Evolutionary conservation across 2,113 vertebrate species (phyloP).

Genomic region (Zeus faber): DNA sequence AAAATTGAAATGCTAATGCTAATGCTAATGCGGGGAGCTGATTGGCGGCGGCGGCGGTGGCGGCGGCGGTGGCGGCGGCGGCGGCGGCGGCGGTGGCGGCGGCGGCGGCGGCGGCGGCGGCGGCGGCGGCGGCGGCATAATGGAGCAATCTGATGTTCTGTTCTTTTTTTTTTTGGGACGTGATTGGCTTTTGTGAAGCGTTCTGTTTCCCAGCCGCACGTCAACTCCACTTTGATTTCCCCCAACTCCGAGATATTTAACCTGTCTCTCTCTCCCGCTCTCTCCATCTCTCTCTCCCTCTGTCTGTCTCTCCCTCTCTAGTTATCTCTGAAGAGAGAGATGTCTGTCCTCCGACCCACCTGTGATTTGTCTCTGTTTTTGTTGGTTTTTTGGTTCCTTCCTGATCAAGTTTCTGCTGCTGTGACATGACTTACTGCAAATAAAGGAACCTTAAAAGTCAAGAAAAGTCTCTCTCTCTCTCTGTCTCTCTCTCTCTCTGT

Average conservation of each 20-base stretch:
- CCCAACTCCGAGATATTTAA: neutral
- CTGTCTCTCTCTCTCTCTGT: too few species aligned
- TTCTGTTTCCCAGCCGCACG: slow-evolving; percentile 1
- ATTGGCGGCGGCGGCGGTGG: neutral
- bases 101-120: neutral
- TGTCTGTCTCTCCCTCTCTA: too few species aligned
- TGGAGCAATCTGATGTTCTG: slow-evolving; percentile 41
- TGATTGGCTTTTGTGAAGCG: slow-evolving; percentile 47
- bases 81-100: neutral
- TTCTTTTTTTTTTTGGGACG: slow-evolving; percentile 30
- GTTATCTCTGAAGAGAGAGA: too few species aligned
- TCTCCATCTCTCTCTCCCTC: neutral
- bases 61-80: neutral
- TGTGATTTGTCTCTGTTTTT: too few species aligned
- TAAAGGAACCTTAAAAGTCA: too few species aligned
- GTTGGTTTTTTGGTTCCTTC: too few species aligned
- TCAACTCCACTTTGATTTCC: slow-evolving; percentile 19
- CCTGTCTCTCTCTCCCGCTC: slow-evolving; percentile 8
- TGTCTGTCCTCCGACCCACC: too few species aligned
- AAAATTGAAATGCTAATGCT: neutral
- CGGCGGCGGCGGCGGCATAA: slow-evolving; percentile 6
- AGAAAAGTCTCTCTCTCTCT: too few species aligned
- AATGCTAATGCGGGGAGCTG: too few species aligned
- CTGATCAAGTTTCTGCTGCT: too few species aligned
- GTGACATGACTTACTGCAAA: too few species aligned